Base-by-base conservation (phyloP, 2,888 invertebrate genomes). In the Frankliniella fusca region DNA sequence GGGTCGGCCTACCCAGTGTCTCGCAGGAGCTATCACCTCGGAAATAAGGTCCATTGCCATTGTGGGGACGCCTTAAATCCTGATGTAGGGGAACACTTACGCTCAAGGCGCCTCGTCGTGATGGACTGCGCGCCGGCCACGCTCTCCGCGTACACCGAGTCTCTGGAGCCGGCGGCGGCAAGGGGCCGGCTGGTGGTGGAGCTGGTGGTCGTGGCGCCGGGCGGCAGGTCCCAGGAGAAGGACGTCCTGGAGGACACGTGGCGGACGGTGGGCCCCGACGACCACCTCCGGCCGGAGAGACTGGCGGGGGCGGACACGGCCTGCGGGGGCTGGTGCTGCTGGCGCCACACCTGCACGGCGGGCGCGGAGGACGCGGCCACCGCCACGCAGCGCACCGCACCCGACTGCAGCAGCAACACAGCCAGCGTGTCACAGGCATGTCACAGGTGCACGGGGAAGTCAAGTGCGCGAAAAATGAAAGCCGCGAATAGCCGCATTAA, bases 161-260 rank as follows among this genome's bases (percentile, higher is more conserved):
- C 70, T 1, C 70, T 20, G 54, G 20, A 3, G 54, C 15, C 15
- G 7, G 10, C 54, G 54, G 70, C 20, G 65, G 65, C 65, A 9
- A 1, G 11, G 70, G n/a, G 23, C n/a, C 11, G 70, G 23, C 23
- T 27, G 27, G 27, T 12, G 27, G 70, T 10, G 27, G 27, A 27
- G 27, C 27, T 27, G 27, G 70, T 27, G 70, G 70, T 23, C 23
- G 9, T n/a, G 70, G 70, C 5, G 11, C 23, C 12, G 5, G 15
- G 70, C 70, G 70, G 70, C 70, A 76, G 70, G 70, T 76, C 70
- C 70, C 70, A 76, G 23, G 70, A 76, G 70, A 76, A 76, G 70
- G 70, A 76, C 70, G 70, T 76, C 70, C 70, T 76, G 27, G 70
- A 76, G 9, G 70, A 76, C 70, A 76, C 70, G 70, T 76, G 70